Evolutionary conservation across 2,113 vertebrate species (phyloP).

Genomic region (Bothrops jararaca): DNA sequence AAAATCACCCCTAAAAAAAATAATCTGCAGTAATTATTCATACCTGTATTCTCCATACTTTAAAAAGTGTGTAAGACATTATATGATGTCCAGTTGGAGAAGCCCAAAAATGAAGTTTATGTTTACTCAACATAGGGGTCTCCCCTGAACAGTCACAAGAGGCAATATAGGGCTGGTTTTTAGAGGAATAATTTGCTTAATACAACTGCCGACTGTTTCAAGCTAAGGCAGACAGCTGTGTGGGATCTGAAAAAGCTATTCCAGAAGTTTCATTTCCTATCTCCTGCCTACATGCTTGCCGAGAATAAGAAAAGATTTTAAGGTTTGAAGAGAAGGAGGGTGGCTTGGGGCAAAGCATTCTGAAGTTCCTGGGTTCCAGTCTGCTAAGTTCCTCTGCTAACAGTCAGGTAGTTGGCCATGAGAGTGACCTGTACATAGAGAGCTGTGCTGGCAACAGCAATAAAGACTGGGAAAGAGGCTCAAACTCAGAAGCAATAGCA

Average conservation of each 20-base stretch:
- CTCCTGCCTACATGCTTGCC: not conserved
- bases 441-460: not conserved
- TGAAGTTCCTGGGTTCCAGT: not conserved
- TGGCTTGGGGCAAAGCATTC: not conserved
- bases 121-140: not conserved
- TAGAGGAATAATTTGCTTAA: not conserved
- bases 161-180: not conserved
- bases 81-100: not conserved
- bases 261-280: not conserved
- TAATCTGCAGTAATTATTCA: not conserved
- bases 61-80: not conserved
- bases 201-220: not conserved
- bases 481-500: not conserved
- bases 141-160: not conserved
- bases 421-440: not conserved
- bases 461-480: not conserved
- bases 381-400: not conserved
- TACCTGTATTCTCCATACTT: not conserved
- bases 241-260: not conserved
- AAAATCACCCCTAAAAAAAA: not conserved
- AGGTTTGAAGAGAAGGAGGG: not conserved
- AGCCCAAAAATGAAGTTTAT: not conserved
- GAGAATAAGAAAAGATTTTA: not conserved
- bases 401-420: not conserved
- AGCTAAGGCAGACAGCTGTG: not conserved